A percentile compares a stretch with the other conserved stretches of the same genome.
These are phyloP conservation scores for Mesoligia furuncula DNA, from an alignment of 2,888 invertebrate species.

Conservation along the genomic window DNA sequence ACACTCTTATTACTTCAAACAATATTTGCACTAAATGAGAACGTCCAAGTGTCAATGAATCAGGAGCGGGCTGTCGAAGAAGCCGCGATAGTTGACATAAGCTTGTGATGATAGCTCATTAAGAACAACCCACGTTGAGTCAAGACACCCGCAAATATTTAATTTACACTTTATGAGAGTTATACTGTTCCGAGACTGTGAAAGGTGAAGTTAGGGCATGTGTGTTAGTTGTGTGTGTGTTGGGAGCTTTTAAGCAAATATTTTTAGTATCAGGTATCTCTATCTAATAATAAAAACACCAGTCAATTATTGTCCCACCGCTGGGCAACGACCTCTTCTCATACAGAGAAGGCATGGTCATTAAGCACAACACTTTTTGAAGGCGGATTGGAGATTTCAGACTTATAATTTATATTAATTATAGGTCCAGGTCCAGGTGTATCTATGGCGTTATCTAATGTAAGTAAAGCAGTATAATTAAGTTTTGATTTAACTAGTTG, in stretches of 20 bases:
- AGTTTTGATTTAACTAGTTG: neutral
- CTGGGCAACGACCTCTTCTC: neutral
- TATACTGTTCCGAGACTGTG: constrained; percentile 39
- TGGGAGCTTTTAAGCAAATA: neutral
- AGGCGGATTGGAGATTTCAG: neutral
- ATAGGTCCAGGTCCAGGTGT: neutral
- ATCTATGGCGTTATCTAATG: neutral
- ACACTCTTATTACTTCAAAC: constrained; percentile 33
- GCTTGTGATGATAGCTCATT: constrained; percentile 75
- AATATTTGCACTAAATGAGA: constrained; percentile 60
- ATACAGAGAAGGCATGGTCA: neutral
- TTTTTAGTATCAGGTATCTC: neutral
- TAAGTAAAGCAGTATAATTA: too few species aligned
- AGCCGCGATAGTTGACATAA: constrained; percentile 62
- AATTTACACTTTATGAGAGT: constrained; percentile 71
- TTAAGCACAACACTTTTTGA: neutral
- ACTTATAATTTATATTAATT: neutral
- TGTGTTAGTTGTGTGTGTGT: neutral
- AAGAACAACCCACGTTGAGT: constrained; percentile 67
- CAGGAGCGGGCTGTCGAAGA: constrained; percentile 66
- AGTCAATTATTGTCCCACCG: too few species aligned
- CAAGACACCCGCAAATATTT: constrained; percentile 73
- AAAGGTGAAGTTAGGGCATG: constrained; percentile 5
- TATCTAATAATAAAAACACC: too few species aligned
- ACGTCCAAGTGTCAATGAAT: constrained; percentile 57